These are phyloP conservation scores for Pogona vitticeps DNA, from an alignment of 2,113 vertebrate genomes.

Conservation along the genomic window DNA sequence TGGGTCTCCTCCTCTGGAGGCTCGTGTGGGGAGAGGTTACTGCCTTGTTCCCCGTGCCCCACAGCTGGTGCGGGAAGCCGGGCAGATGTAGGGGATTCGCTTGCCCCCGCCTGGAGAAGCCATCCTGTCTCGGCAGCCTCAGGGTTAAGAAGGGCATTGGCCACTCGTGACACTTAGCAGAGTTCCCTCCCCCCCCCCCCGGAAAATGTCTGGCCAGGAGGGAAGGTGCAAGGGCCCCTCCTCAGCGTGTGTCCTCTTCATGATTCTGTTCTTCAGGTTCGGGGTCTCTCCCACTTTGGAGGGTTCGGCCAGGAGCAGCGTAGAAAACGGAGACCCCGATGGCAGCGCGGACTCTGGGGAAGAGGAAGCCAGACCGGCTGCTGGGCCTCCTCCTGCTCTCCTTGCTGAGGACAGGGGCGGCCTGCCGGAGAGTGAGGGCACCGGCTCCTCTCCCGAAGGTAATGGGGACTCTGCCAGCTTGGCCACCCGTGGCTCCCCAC, in stretches of 20 bases:
- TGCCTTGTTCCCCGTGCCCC: no score
- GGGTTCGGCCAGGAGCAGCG: conserved; percentile 77
- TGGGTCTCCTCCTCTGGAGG: no score
- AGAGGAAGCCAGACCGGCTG: conserved; percentile 42
- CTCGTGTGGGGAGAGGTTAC: no score
- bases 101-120: no score
- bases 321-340: conserved; percentile 78
- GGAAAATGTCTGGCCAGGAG: no score
- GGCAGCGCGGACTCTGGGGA: conserved; percentile 76
- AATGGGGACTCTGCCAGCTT: not conserved
- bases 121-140: no score
- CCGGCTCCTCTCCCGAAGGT: conserved; percentile 47
- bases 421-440: conserved; percentile 31
- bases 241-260: fast-evolving
- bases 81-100: no score
- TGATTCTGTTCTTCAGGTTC: conserved; percentile 75
- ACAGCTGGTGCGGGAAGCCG: no score
- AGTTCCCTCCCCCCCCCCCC: no score
- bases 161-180: no score
- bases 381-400: not conserved
- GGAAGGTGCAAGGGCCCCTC: not conserved
- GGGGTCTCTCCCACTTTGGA: conserved; percentile 83
- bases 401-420: conserved; percentile 51
- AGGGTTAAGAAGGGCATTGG: no score
- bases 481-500: not conserved